A percentile compares a stretch with the other conserved stretches of the same genome.
Conservation (phyloP, 2,113 vertebrate genomes). For the Hyla sarda region DNA sequence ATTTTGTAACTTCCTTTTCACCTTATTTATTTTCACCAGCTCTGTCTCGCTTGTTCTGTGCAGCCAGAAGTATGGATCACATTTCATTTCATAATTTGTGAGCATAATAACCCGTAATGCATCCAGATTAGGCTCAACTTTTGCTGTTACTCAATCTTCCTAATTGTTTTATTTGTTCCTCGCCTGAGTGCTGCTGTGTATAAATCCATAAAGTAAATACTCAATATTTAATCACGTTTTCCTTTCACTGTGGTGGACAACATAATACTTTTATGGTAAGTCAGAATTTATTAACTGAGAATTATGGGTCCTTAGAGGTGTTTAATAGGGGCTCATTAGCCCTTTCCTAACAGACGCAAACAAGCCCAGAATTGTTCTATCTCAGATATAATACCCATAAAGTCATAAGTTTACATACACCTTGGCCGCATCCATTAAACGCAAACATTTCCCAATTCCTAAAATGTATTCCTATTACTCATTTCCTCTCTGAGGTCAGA, state of each 20-base stretch:
- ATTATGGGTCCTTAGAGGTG: background rate
- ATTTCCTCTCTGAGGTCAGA: too few relatives aligned
- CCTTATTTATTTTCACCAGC: constrained; percentile 32
- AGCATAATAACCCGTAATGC: constrained; percentile 37
- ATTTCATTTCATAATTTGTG: constrained; percentile 39
- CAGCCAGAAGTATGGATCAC: constrained; percentile 14
- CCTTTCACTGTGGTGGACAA: background rate
- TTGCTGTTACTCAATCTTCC: constrained; percentile 45
- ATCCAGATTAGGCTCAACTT: constrained; percentile 25
- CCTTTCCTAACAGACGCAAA: background rate
- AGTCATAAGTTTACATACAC: too few relatives aligned
- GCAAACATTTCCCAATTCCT: too few relatives aligned
- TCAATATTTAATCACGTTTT: constrained; percentile 42
- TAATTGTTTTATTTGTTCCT: constrained; percentile 42
- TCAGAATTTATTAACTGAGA: background rate
- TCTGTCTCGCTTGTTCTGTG: constrained; percentile 9
- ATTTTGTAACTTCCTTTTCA: constrained; percentile 43
- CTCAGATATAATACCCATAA: too few relatives aligned
- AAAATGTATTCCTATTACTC: too few relatives aligned
- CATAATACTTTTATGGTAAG: background rate
- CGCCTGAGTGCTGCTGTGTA: background rate
- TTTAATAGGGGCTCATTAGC: background rate
- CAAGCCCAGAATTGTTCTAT: background rate
- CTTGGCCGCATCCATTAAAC: too few relatives aligned
- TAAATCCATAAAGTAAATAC: constrained; percentile 37